A percentile compares a stretch with the other conserved stretches of the same genome.
Conservation (phyloP, 2,113 vertebrate genomes). For the Polyodon spathula region DNA sequence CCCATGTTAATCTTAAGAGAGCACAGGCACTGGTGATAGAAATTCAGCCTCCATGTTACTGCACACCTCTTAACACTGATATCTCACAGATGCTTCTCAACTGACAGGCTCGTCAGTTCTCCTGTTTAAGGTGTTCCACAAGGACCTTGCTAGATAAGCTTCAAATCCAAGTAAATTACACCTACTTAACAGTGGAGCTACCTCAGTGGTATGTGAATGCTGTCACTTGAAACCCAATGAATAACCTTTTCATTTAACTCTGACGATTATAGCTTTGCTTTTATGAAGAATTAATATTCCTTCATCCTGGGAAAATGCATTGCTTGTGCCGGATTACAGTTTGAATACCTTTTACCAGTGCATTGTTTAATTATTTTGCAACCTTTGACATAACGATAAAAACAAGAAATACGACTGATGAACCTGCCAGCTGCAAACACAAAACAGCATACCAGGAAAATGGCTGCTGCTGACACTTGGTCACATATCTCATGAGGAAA, state of each 20-base stretch:
- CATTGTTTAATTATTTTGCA: too few species aligned
- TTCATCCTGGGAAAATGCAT: too few species aligned
- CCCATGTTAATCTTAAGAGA: background rate
- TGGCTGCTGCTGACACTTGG: too few species aligned
- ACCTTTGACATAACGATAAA: too few species aligned
- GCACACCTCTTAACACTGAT: background rate
- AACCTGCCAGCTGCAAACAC: too few species aligned
- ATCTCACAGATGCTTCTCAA: background rate
- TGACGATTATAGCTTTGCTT: slow-evolving; percentile 11
- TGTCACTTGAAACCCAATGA: slow-evolving; percentile 21
- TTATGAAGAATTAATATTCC: slow-evolving; percentile 11
- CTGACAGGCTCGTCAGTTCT: background rate
- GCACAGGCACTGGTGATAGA: background rate
- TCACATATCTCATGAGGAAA: too few species aligned
- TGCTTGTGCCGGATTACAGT: too few species aligned
- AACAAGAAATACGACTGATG: too few species aligned
- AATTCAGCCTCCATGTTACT: background rate
- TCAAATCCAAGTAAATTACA: slow-evolving; percentile 53
- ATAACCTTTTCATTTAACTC: slow-evolving; percentile 21
- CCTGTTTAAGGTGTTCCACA: slow-evolving; percentile 21
- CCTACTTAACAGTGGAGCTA: slow-evolving; percentile 39
- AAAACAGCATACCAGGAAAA: too few species aligned
- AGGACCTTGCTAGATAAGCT: slow-evolving; percentile 45
- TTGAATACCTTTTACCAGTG: too few species aligned
- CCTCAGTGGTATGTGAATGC: slow-evolving; percentile 24